Conservation (phyloP, 2,113 vertebrate species). For the Poeciliopsis retropinna region DNA sequence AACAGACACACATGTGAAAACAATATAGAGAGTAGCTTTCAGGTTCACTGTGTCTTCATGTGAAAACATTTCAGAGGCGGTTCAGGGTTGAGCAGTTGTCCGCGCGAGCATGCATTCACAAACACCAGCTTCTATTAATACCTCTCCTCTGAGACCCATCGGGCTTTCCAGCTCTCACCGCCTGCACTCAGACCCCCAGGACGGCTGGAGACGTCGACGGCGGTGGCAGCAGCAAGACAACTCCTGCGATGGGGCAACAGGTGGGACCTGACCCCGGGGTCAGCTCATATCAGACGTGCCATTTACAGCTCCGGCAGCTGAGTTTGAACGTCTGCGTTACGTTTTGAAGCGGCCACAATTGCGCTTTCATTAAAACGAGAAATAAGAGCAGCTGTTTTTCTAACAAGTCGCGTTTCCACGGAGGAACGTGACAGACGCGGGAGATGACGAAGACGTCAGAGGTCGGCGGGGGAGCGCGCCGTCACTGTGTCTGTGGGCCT, state of each 20-base stretch:
- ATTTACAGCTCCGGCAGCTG: conserved; percentile 34
- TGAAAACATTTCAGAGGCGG: not conserved
- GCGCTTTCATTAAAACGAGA: conserved; percentile 60
- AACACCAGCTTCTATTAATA: conserved; percentile 23
- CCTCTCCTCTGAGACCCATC: conserved; percentile 18
- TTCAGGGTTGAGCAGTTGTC: not conserved
- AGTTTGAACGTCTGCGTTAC: conserved; percentile 7
- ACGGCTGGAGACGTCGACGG: not conserved
- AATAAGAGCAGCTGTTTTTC: conserved; percentile 45
- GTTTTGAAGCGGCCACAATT: conserved; percentile 44
- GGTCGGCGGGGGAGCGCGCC: conserved; percentile 25
- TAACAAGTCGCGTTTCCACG: conserved; percentile 44
- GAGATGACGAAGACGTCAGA: not conserved
- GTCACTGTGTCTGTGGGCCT: conserved; percentile 26
- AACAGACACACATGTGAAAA: not conserved
- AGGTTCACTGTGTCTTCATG: not conserved
- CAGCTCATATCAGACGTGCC: conserved; percentile 50
- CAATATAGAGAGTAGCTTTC: not conserved
- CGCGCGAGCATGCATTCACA: not conserved
- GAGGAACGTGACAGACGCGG: conserved; percentile 29
- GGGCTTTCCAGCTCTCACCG: conserved; percentile 17
- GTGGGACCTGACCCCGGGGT: conserved; percentile 40
- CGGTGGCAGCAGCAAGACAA: not conserved
- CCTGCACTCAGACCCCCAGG: conserved; percentile 13
- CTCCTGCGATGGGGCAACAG: not conserved